These are phyloP conservation scores for Dufourea novaeangliae DNA, from an alignment of 1,140 invertebrate genomes.

Conservation along the genomic window DNA sequence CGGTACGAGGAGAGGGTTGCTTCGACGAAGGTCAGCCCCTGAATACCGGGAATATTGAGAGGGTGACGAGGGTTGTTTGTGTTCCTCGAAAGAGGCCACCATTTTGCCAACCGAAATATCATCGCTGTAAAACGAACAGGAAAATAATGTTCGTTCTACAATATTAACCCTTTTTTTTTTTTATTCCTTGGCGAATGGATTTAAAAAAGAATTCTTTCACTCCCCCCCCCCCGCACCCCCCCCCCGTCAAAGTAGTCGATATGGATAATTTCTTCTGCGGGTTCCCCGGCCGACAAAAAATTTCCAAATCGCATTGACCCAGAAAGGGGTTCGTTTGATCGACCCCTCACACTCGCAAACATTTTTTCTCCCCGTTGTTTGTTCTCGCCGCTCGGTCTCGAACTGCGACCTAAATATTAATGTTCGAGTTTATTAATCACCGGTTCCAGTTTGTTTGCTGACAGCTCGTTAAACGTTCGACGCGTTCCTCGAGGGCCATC, in stretches of 20 bases:
- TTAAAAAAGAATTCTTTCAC: too few relatives aligned
- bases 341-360: background rate
- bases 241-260: background rate
- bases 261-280: background rate
- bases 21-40: background rate
- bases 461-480: constrained; percentile 7
- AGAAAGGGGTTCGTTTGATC: constrained; percentile 39
- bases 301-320: constrained; percentile 38
- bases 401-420: constrained; percentile 34
- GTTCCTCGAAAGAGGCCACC: background rate
- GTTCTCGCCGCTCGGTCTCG: background rate
- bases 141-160: background rate
- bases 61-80: constrained; percentile 6
- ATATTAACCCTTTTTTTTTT: too few relatives aligned
- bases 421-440: constrained; percentile 12
- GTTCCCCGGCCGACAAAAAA: background rate
- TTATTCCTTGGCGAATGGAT: too few relatives aligned
- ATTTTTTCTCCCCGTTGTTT: constrained; percentile 12
- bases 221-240: too few relatives aligned
- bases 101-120: background rate
- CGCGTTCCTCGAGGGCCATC: background rate
- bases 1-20: background rate
- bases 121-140: background rate
- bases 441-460: background rate
- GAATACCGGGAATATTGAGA: constrained; percentile 13